phyloP scores from a whole-genome alignment of 2,888 invertebrate genomes.

The Drosophila monieri region DNA sequence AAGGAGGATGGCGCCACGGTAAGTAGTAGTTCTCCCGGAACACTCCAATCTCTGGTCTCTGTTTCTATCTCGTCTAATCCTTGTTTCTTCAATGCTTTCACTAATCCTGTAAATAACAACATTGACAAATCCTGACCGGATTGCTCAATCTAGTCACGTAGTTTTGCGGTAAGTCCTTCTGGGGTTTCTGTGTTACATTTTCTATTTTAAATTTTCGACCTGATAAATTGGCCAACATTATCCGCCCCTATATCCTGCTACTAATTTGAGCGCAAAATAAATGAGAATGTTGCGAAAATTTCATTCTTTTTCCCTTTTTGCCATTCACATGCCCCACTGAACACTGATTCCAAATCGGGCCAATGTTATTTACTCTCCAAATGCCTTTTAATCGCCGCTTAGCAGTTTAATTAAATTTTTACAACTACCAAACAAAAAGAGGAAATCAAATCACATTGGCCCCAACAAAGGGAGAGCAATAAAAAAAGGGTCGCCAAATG shows the following conservation, averaged over 20 bases:
- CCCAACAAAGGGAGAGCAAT: slow-evolving; percentile 32
- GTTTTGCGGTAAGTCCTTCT: slow-evolving; percentile 81
- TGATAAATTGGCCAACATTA: slow-evolving; percentile 2
- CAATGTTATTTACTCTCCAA: slow-evolving; percentile 58
- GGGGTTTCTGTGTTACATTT: neutral
- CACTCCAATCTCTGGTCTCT: neutral
- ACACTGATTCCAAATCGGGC: slow-evolving; percentile 15
- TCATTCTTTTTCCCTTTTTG: slow-evolving; percentile 6
- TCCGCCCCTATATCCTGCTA: neutral
- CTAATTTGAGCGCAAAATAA: slow-evolving; percentile 8
- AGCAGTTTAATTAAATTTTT: slow-evolving; percentile 69
- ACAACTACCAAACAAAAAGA: slow-evolving; percentile 33
- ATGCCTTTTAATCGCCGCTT: slow-evolving; percentile 61
- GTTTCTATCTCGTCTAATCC: slow-evolving; percentile 45
- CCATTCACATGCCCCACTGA: slow-evolving; percentile 5
- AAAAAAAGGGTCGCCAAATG: slow-evolving; percentile 56
- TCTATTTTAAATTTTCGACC: neutral
- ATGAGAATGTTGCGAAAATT: slow-evolving; percentile 23
- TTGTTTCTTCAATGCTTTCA: slow-evolving; percentile 53
- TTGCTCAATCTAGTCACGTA: slow-evolving; percentile 69
- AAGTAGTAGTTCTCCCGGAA: slow-evolving; percentile 54
- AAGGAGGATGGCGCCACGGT: slow-evolving; percentile 91
- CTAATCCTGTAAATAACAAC: slow-evolving; percentile 69
- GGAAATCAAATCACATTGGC: slow-evolving; percentile 58
- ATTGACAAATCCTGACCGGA: slow-evolving; percentile 44